Evolutionary conservation across 2,797 vertebrate genomes (phyloP), one percentile per base, ranked within the genome.

Genomic region (Megalops cyprinoides): DNA sequence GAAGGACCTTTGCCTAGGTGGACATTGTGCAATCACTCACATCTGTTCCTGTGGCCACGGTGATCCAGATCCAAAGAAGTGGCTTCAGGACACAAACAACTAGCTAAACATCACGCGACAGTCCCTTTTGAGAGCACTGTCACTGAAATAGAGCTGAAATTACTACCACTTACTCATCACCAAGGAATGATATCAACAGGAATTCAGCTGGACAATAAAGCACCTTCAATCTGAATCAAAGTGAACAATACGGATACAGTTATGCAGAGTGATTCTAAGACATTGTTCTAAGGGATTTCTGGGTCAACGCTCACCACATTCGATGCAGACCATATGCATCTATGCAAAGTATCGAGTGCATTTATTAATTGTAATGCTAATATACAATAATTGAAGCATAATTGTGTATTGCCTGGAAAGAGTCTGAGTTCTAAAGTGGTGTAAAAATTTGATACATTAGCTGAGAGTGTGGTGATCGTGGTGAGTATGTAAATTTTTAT

Each of bases 161-260:
- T n/a, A n/a, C n/a, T n/a, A n/a, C n/a, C n/a, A n/a, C n/a, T 76
- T 76, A 76, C 31, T 18, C 10, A 37, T n/a, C 31, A 34, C 9
- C 15, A 56, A 76, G 34, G 51, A 76, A 56, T 56, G 51, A 55
- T 74, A 39, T 39, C 51, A 55, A 56, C 28, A 42, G 49, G 74
- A 76, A 55, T 28, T n/a, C 4, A 2, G 31, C 76, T 76, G 25
- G 20, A 25, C 12, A 34, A 28, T n/a, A n/a, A 51, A 34, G 28
- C 37, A 55, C 31, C 28, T 55, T 39, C 20, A 46, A 53, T 75
- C 12, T 31, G 12, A 75, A 75, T 39, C 67, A 71, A 71, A 75
- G 25, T 49, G 28, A 18, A 75, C 46, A 53, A n/a, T 28, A n/a
- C 74, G 34, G 46, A 53, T 74, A 51, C 25, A 49, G 8, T 31